A percentile compares a stretch with the other conserved stretches of the same genome.
Conservation (phyloP, 30 jellyfish, hydroid and myxozoan species). For the Hydra vulgaris region DNA sequence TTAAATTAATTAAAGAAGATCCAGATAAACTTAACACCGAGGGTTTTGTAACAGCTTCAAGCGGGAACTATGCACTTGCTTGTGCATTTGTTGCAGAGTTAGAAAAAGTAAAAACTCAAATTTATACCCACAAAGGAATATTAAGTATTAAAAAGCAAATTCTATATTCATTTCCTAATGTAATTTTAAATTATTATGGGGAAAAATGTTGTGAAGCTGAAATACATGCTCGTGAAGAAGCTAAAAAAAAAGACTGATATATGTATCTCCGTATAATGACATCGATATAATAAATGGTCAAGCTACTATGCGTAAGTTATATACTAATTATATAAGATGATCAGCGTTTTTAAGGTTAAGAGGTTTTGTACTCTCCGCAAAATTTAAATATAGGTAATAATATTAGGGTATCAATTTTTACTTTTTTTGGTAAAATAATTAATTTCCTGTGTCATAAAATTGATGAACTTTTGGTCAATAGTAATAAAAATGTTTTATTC, state of each 20-base stretch:
- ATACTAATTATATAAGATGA: no score
- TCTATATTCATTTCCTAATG: constrained; percentile 10
- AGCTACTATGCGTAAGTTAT: constrained; percentile 43
- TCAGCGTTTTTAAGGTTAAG: no score
- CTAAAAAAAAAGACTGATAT: constrained; percentile 30
- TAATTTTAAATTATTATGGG: constrained; percentile 37
- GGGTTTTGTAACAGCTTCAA: constrained; percentile 60
- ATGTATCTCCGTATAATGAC: constrained; percentile 71
- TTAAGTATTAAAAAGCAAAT: not conserved
- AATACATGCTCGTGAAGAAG: constrained; percentile 39
- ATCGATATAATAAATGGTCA: constrained; percentile 62
- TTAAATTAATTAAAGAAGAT: constrained; percentile 22
- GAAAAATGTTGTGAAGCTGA: constrained; percentile 69
- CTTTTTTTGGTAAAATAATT: no score
- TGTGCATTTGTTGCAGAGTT: constrained; percentile 35
- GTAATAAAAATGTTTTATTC: no score
- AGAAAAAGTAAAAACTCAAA: not conserved
- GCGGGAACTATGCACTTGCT: constrained; percentile 85
- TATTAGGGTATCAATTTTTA: no score
- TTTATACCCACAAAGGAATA: not conserved
- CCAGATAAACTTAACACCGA: not conserved
- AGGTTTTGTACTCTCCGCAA: no score
- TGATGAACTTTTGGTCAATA: no score
- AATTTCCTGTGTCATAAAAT: no score
- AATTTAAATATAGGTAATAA: no score